Evolutionary conservation across 2,113 vertebrate genomes (phyloP), one percentile per base, ranked within the genome.

Genomic region (Tricholaema leucomelas): DNA sequence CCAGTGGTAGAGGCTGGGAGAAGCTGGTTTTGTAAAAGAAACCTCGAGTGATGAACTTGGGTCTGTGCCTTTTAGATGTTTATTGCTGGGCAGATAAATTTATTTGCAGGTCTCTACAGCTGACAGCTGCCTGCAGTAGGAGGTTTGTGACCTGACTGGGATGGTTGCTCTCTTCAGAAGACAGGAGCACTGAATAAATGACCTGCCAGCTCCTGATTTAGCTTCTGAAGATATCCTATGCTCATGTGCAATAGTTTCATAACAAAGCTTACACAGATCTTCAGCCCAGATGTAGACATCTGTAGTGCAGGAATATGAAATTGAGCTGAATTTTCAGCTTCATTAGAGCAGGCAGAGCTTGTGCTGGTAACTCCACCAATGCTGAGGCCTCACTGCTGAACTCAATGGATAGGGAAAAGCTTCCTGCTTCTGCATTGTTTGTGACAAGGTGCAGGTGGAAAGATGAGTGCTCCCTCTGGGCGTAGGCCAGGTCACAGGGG

Each of bases 1-100:
- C 6, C 2, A 3, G 19, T 79, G 27, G 15, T 64, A 20, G 5
- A 27, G 5, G 4, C 7, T 14, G 1, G 0, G 1, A 16, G 15
- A 33, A 54, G 24, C 21, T 15, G 9, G 5, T 40, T 40, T 8
- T 44, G 58, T 84, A 50, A 61, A 65, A 59, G 50, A 23, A 78
- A n/a, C 28, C 14, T 75, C 42, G 66, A 67, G 40, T 12, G 16
- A 31, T 5, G 12, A 56, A 30, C 35, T n/a, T 52, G 35, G 8
- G 5, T 35, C 17, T 48, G 16, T 73, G 46, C 3, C 6, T 20
- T 76, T 65, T 0, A 25, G 21, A 9, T 30, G n/a, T 44, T 63
- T 63, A 1, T 73, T 81, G 24, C 13, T 63, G n/a, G 25, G n/a
- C 5, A 72, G n/a, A 27, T 70, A 59, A 36, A 11, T 52, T 64